Conservation (phyloP, 2,113 vertebrate species). For the Nanorana parkeri region DNA sequence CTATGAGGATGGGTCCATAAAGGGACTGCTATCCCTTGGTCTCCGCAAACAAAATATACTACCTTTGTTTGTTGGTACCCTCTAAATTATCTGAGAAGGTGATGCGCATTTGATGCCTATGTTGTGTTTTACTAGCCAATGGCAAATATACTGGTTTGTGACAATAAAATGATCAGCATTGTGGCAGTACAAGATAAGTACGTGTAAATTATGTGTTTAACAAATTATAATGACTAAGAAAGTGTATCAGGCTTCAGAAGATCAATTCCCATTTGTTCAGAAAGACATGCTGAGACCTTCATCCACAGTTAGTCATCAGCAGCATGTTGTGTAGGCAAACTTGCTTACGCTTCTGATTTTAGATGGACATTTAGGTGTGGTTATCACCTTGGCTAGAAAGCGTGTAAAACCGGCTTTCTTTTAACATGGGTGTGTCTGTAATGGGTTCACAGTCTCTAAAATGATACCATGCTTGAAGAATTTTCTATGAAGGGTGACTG, state of each 20-base stretch:
- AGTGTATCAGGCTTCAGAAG: not conserved
- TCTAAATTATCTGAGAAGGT: no score
- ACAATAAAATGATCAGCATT: no score
- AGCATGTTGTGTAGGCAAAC: not conserved
- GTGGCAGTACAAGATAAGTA: no score
- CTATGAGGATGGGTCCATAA: no score
- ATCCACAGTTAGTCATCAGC: not conserved
- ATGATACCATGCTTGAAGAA: conserved; percentile 22
- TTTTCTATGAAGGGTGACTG: conserved; percentile 2
- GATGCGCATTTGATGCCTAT: no score
- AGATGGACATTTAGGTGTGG: conserved; percentile 40
- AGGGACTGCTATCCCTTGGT: no score
- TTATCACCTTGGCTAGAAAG: not conserved
- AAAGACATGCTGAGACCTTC: not conserved
- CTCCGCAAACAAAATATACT: no score
- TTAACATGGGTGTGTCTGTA: conserved; percentile 32
- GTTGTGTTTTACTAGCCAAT: no score
- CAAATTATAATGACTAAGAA: not conserved
- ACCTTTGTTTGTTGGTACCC: no score
- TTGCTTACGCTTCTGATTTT: conserved; percentile 1
- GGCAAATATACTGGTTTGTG: no score
- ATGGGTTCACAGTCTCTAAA: conserved; percentile 24
- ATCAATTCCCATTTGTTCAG: not conserved
- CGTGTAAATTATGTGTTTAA: no score
- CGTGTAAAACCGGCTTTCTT: conserved; percentile 37